phyloP scores from a whole-genome alignment of 2,888 invertebrate genomes.

The Drosophila phalerata region DNA sequence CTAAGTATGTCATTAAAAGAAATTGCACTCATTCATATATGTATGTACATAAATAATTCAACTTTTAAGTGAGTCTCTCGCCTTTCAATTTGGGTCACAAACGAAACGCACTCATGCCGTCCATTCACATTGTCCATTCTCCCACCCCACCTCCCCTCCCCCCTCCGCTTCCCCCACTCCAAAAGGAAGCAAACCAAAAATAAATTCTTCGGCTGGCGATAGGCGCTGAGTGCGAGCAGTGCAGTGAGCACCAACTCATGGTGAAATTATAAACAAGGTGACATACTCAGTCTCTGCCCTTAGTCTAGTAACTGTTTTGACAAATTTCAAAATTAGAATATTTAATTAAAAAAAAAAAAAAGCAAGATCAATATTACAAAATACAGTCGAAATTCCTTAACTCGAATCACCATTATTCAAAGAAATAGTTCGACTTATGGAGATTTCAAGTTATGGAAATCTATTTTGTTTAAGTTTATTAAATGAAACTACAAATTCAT shows the following conservation, averaged over 20 bases:
- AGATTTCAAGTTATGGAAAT: too few relatives aligned
- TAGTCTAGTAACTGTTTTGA: not conserved
- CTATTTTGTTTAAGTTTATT: too few relatives aligned
- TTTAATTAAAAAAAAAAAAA: too few relatives aligned
- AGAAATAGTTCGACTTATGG: too few relatives aligned
- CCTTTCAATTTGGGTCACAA: slow-evolving; percentile 49
- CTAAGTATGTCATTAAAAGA: slow-evolving; percentile 3
- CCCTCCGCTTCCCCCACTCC: too few relatives aligned
- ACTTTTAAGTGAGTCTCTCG: slow-evolving; percentile 39
- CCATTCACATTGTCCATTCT: slow-evolving; percentile 23
- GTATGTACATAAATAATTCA: slow-evolving; percentile 32
- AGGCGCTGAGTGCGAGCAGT: slow-evolving; percentile 10
- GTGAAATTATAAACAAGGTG: not conserved
- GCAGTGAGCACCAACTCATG: slow-evolving; percentile 2
- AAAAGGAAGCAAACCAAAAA: slow-evolving; percentile 47
- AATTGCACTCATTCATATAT: slow-evolving; percentile 9
- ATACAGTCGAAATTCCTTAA: too few relatives aligned
- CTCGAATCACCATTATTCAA: too few relatives aligned
- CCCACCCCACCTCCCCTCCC: not conserved
- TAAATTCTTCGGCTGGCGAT: slow-evolving; percentile 36
- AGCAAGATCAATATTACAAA: too few relatives aligned
- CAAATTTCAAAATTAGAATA: not conserved
- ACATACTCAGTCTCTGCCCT: not conserved
- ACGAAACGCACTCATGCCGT: slow-evolving; percentile 31
- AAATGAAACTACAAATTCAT: too few relatives aligned